phyloP scores from a whole-genome alignment of 2,888 invertebrate genomes.

The Nasonia oneida region DNA sequence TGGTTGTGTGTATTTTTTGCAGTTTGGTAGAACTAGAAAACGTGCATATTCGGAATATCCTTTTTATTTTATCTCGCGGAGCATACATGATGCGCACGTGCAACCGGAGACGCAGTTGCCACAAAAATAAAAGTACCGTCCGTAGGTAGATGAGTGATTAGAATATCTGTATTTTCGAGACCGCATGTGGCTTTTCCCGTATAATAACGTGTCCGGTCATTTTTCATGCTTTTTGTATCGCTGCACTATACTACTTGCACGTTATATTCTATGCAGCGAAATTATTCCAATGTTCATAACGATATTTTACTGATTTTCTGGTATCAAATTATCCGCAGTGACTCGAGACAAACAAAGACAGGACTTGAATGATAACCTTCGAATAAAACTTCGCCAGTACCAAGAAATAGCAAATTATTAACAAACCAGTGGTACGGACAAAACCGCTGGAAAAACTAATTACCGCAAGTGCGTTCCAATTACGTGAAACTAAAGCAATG shows the following conservation, averaged over 20 bases:
- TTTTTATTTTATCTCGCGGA: not conserved
- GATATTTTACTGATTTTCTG: not conserved
- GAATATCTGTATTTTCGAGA: conserved; percentile 1
- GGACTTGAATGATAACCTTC: not conserved
- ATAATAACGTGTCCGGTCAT: not conserved
- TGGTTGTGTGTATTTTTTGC: not conserved
- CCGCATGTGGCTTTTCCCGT: not conserved
- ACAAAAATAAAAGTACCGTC: conserved; percentile 38
- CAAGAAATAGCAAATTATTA: not conserved
- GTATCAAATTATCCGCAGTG: too few relatives aligned
- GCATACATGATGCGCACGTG: not conserved
- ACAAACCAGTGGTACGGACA: not conserved
- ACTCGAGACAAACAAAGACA: too few relatives aligned
- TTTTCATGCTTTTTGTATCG: not conserved
- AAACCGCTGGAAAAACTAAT: not conserved
- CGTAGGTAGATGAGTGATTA: not conserved
- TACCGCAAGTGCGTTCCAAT: not conserved
- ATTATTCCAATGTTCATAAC: not conserved
- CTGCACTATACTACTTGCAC: not conserved
- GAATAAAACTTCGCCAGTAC: not conserved
- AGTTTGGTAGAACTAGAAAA: not conserved
- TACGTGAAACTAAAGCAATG: not conserved
- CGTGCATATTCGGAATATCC: not conserved
- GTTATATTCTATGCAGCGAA: too few relatives aligned
- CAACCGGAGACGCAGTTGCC: not conserved